These are phyloP conservation scores for Leucosticte australis DNA, from an alignment of 2,113 vertebrate genomes.

Conservation along the genomic window DNA sequence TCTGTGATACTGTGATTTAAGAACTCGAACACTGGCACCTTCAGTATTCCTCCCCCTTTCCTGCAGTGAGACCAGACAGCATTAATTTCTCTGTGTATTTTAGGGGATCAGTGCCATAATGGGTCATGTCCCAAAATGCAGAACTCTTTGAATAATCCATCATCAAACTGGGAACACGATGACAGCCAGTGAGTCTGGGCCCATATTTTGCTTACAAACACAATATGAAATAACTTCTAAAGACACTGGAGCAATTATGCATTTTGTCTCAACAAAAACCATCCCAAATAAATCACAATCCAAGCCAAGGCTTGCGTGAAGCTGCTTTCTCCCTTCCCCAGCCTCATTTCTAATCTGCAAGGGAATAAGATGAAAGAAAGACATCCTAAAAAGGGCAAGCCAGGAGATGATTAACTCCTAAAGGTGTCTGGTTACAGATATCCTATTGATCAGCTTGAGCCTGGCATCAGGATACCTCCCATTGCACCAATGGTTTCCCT, in stretches of 20 bases:
- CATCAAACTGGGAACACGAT: background rate
- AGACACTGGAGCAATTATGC: background rate
- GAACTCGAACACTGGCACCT: background rate
- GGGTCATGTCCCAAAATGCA: background rate
- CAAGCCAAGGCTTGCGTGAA: background rate
- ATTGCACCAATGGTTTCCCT: slow-evolving; percentile 43
- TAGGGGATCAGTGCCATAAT: background rate
- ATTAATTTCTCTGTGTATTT: background rate
- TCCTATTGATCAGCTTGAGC: slow-evolving; percentile 27
- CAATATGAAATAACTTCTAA: background rate
- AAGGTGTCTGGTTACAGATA: slow-evolving; percentile 48
- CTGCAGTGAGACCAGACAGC: background rate
- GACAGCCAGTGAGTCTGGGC: background rate
- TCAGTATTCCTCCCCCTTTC: background rate
- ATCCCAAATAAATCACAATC: background rate
- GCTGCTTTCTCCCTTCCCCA: background rate
- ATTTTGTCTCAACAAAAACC: background rate
- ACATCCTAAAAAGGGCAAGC: background rate
- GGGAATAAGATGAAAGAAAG: background rate
- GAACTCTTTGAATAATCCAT: background rate
- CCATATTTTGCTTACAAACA: background rate
- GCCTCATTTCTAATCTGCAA: background rate
- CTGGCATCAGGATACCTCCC: background rate
- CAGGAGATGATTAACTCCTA: background rate
- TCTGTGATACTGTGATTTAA: background rate